Evolutionary conservation across 2,888 invertebrate species (phyloP), one percentile per base, ranked within the genome.

Genomic region (Elgonia sp.): DNA sequence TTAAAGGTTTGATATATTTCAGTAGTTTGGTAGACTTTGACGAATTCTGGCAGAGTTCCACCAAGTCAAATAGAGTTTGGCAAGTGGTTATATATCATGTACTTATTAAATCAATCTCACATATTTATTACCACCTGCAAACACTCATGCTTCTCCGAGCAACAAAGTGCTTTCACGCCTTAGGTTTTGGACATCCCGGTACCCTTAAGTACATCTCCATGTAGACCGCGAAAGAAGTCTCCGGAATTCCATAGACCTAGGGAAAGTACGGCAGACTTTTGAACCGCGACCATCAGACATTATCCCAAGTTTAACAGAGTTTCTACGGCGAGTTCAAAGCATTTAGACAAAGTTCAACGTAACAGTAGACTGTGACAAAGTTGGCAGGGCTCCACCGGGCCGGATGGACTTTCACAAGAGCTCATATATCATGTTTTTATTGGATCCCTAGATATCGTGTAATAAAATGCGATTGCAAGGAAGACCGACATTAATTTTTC

Each of bases 91-190:
- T 84, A 80, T 55, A 87, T 87, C 87, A 87, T 57, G 65, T 20
- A 84, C 84, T 87, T 84, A 87, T 87, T 87, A 84, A 84, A 87
- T 87, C 87, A 87, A 84, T 87, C 83, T 81, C 70, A 42, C 80
- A 76, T 75, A 84, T 87, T 87, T 84, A 84, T 87, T 84, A 72
- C 39, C 76, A 18, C 16, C 37, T 65, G 72, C 16, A n/a, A 57
- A 80, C 37, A 46, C 46, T 20, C 29, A 8, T 16, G 18, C 29
- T 67, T 55, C 39, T 14, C 12, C 20, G 21, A 46, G 29, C 42
- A 50, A 42, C 70, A 46, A 37, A 62, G 72, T 65, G 12, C 42
- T 16, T 62, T 29, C 16, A 46, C 14, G 42, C 0, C 10, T n/a
- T 67, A 55, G 10, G 21, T 8, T n/a, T 16, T 14, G 5, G 5